Base-by-base conservation (phyloP, 2,797 vertebrate genomes). In the Galago senegalensis region DNA sequence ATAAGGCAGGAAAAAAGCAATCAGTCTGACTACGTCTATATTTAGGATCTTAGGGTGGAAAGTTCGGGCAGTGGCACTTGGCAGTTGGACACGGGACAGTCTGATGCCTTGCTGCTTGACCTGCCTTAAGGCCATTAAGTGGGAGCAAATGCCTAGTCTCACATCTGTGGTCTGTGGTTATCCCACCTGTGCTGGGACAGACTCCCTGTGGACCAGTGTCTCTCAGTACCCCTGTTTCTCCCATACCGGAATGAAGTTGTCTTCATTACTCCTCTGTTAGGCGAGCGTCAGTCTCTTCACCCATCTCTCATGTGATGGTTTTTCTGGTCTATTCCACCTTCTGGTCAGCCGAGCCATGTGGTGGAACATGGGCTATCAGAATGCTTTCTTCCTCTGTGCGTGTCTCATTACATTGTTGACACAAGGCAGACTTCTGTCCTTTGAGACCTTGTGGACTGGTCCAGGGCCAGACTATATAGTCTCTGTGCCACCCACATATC, bases 401-500 rank as follows among this genome's bases (percentile, higher is more conserved):
- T 3, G 43, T 79, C 61, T 53, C 31, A 5, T 65, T 11, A 18
- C 31, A 20, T 20, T 46, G 7, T 34, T 18, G 43, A 53, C 77
- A 69, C 10, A 79, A 34, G 58, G 13, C 40, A 9, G 11, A 12
- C 0, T 0, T 86, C 29, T 85, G 25, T 86, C 58, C 73, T 86
- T 29, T 3, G 40, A 46, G 69, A 37, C 63, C 29, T 20, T 1
- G 1, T 5, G 6, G 8, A 27, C 77, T 3, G 37, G 31, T 10
- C 29, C 49, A 17, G 16, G 1, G 31, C 84, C 2, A 0, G 61
- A 27, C 12, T 91, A 10, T 91, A 10, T 31, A 3, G 18, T 40
- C 34, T 10, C 63, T 4, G 17, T 10, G 18, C 56, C 1, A 6
- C 7, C 34, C 20, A 0, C 3, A 31, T 1, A 3, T 17, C 43